Percentiles rank a stretch among this genome's conserved stretches.
Conservation (phyloP, 2,113 vertebrate genomes). For the Pelodiscus sinensis region DNA sequence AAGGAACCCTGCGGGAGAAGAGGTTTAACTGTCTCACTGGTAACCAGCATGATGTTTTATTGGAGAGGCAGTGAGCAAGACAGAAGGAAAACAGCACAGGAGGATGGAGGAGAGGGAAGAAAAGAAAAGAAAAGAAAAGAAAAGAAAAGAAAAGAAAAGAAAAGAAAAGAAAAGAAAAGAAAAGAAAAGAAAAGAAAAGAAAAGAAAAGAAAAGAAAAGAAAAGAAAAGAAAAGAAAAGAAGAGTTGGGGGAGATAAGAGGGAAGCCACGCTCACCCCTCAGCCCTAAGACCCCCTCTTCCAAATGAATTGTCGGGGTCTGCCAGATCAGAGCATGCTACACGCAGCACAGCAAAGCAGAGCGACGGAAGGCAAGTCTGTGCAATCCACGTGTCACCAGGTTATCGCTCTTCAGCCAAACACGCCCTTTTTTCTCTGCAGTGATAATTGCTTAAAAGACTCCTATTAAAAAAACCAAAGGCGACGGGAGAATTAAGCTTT, state of each 20-base stretch:
- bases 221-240: too few relatives aligned
- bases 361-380: not conserved
- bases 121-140: too few relatives aligned
- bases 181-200: too few relatives aligned
- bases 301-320: not conserved
- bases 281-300: not conserved
- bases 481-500: not conserved
- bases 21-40: not conserved
- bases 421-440: not conserved
- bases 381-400: accelerated
- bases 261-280: not conserved
- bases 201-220: too few relatives aligned
- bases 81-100: accelerated
- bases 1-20: too few relatives aligned
- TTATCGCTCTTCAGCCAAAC: accelerated
- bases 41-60: accelerated
- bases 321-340: not conserved
- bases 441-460: not conserved
- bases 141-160: too few relatives aligned
- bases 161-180: too few relatives aligned
- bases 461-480: not conserved
- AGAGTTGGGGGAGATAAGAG: too few relatives aligned
- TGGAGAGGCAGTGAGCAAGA: not conserved
- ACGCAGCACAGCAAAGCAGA: not conserved
- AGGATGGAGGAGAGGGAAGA: not conserved